phyloP scores from a whole-genome alignment of 2,797 vertebrate species.

The Tapirus indicus region DNA sequence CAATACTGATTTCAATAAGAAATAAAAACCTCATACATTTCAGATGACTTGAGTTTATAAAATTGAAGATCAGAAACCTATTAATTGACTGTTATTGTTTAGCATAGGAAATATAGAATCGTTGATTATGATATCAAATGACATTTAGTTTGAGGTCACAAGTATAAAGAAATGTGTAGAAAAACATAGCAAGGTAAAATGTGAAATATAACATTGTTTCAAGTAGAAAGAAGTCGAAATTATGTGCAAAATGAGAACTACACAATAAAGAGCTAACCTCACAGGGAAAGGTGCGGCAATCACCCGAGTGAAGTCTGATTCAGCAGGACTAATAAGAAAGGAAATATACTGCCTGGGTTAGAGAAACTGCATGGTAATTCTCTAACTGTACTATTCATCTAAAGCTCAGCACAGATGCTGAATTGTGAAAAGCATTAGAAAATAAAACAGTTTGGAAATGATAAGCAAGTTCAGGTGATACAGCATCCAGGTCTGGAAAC shows the following conservation, averaged over 20 bases:
- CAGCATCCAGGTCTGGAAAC: not conserved
- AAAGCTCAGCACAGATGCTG: slow-evolving; percentile 44
- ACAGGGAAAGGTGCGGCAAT: not conserved
- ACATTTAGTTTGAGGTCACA: not conserved
- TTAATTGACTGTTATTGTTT: not conserved
- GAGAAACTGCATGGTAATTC: slow-evolving; percentile 5
- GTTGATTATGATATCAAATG: not conserved
- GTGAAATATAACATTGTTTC: not conserved
- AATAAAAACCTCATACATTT: not conserved
- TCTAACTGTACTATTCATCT: not conserved
- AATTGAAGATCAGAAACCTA: not conserved
- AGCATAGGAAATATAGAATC: not conserved
- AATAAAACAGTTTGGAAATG: slow-evolving; percentile 6
- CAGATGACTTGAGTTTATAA: not conserved
- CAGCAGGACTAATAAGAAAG: slow-evolving; percentile 47
- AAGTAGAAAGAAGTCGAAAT: not conserved
- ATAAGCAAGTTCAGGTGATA: not conserved
- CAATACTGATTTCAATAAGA: not conserved
- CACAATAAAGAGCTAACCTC: not conserved
- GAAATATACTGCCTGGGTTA: slow-evolving; percentile 39
- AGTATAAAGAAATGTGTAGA: not conserved
- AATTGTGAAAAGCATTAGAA: slow-evolving; percentile 57
- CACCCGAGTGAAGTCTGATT: slow-evolving; percentile 29
- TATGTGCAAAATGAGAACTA: not conserved
- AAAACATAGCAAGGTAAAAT: not conserved